Percentiles rank a stretch among this genome's conserved stretches.
Evolutionary conservation across 2,797 vertebrate genomes (phyloP).

Genomic region (Peromyscus melanophrys): DNA sequence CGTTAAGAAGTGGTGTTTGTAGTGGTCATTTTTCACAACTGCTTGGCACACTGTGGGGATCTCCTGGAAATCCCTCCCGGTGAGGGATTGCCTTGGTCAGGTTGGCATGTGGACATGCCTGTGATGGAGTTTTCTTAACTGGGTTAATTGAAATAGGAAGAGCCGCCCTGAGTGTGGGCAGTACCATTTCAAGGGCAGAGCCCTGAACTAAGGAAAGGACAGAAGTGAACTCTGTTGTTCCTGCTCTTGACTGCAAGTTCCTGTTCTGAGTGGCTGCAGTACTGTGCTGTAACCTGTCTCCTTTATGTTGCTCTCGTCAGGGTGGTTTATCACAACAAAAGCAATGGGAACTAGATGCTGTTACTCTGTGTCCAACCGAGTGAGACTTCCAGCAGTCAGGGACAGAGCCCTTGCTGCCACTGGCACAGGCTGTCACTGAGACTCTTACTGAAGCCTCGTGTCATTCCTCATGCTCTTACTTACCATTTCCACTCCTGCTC

Average conservation of each 20-base stretch:
- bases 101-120: neutral
- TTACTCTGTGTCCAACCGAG: neutral
- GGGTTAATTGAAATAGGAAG: neutral
- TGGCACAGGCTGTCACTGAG: neutral
- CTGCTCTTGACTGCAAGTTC: neutral
- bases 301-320: neutral
- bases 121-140: neutral
- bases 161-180: neutral
- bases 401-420: neutral
- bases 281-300: neutral
- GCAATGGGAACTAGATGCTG: neutral
- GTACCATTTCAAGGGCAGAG: neutral
- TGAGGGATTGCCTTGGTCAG: neutral
- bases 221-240: neutral
- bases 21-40: neutral
- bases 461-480: neutral
- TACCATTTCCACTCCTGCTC: rapidly evolving
- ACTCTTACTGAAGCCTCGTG: neutral
- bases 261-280: neutral
- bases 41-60: neutral
- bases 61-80: neutral
- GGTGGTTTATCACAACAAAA: neutral
- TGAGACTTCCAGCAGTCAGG: neutral
- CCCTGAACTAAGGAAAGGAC: neutral
- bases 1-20: neutral